These are phyloP conservation scores for Zhengitettix transpicula DNA, from an alignment of 2,888 invertebrate genomes.

Conservation along the genomic window DNA sequence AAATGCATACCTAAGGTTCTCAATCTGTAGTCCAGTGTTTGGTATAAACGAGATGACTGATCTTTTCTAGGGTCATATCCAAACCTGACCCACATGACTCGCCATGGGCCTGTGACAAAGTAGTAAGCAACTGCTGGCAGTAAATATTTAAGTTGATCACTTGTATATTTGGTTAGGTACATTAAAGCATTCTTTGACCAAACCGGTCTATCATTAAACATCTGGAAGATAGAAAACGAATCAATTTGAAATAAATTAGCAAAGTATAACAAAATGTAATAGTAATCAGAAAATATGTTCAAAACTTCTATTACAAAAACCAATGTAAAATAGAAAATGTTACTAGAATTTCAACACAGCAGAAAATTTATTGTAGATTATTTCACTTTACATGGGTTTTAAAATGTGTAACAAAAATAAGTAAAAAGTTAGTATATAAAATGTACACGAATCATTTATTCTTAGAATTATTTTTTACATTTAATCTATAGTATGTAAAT, in stretches of 20 bases:
- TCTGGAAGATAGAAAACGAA: slow-evolving; percentile 28
- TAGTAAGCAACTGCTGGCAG: slow-evolving; percentile 75
- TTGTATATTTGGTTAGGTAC: slow-evolving; percentile 41
- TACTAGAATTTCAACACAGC: too few species aligned
- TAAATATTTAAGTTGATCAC: slow-evolving; percentile 51
- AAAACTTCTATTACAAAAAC: neutral
- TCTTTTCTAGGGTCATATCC: slow-evolving; percentile 86
- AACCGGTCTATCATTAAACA: slow-evolving; percentile 74
- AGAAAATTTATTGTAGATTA: too few species aligned
- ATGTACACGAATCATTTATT: too few species aligned
- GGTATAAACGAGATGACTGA: slow-evolving; percentile 62
- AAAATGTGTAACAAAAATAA: too few species aligned
- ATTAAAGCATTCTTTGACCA: slow-evolving; percentile 71
- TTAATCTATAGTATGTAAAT: too few species aligned
- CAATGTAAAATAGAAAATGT: neutral
- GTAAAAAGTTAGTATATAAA: too few species aligned
- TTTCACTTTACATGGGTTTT: too few species aligned
- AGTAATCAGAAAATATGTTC: neutral
- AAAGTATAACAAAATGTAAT: neutral
- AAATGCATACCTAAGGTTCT: slow-evolving; percentile 36
- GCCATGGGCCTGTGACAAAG: slow-evolving; percentile 82
- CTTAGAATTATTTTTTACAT: too few species aligned
- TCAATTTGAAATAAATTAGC: neutral
- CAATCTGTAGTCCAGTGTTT: slow-evolving; percentile 71
- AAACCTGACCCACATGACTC: slow-evolving; percentile 72